These are phyloP conservation scores for Acronicta psi DNA, from an alignment of 2,888 invertebrate species.

Conservation along the genomic window DNA sequence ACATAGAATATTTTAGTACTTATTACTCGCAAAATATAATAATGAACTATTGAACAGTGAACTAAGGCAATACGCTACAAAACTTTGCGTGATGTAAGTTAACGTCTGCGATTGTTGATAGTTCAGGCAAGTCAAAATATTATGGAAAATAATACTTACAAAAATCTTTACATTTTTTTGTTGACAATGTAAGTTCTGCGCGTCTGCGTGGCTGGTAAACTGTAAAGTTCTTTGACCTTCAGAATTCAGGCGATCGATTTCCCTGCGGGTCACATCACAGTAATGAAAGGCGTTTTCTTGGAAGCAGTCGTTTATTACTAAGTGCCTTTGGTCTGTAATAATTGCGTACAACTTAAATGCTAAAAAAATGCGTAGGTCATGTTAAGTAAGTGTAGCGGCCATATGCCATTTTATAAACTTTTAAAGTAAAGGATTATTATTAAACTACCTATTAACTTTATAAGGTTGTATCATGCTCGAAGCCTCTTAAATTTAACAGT, in stretches of 20 bases:
- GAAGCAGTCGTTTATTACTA: conserved; percentile 47
- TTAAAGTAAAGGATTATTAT: no score
- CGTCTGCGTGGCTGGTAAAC: conserved; percentile 1
- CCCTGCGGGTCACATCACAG: conserved; percentile 9
- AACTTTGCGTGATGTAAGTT: no score
- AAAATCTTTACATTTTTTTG: no score
- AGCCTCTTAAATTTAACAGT: conserved; percentile 61
- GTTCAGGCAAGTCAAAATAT: no score
- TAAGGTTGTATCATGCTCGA: background rate
- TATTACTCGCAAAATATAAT: no score
- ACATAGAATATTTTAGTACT: no score
- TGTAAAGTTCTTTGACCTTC: conserved; percentile 20
- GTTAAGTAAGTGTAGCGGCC: conserved; percentile 35
- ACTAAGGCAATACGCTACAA: no score
- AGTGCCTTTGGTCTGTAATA: conserved; percentile 36
- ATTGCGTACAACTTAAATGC: conserved; percentile 33
- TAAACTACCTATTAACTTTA: background rate
- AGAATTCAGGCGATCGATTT: conserved; percentile 23
- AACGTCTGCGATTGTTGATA: no score
- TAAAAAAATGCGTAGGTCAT: conserved; percentile 36
- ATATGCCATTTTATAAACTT: no score
- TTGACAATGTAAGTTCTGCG: no score
- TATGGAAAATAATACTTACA: no score
- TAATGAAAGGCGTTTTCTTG: conserved; percentile 25
- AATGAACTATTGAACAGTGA: no score